Conservation (phyloP, 2,888 invertebrate genomes). For the Drosophila colorata region DNA sequence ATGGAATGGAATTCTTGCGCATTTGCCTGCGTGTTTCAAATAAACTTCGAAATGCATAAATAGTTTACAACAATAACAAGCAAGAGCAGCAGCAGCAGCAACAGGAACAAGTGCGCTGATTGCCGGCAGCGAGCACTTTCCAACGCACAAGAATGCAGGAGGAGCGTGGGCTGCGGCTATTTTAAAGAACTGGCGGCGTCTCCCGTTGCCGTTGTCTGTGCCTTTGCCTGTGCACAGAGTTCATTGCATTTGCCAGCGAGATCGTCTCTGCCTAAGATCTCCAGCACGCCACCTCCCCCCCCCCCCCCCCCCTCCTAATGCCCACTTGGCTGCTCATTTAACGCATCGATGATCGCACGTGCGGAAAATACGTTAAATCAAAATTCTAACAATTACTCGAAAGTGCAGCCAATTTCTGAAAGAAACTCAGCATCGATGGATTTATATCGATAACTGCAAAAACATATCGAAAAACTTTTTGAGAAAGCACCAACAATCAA, state of each 20-base stretch:
- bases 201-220: constrained; percentile 32
- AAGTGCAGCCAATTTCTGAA: constrained; percentile 4
- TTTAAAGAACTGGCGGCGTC: constrained; percentile 60
- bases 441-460: constrained; percentile 8
- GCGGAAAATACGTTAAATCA: constrained; percentile 14
- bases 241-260: constrained; percentile 56
- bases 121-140: constrained; percentile 66
- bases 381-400: constrained; percentile 14
- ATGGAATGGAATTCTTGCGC: constrained; percentile 56
- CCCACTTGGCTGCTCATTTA: constrained; percentile 48
- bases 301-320: background rate
- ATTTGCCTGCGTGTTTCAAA: constrained; percentile 67
- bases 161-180: constrained; percentile 63
- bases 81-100: constrained; percentile 38
- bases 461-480: background rate
- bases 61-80: constrained; percentile 79
- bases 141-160: constrained; percentile 14
- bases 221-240: constrained; percentile 47
- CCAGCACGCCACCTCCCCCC: background rate
- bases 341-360: constrained; percentile 44
- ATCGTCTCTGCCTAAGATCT: constrained; percentile 15
- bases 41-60: constrained; percentile 79
- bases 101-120: constrained; percentile 78
- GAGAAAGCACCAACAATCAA: background rate
- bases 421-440: background rate